Percentiles rank a stretch among this genome's conserved stretches.
These are phyloP conservation scores for Oscheius sp. DNA, from an alignment of 2,888 invertebrate species.

Conservation along the genomic window DNA sequence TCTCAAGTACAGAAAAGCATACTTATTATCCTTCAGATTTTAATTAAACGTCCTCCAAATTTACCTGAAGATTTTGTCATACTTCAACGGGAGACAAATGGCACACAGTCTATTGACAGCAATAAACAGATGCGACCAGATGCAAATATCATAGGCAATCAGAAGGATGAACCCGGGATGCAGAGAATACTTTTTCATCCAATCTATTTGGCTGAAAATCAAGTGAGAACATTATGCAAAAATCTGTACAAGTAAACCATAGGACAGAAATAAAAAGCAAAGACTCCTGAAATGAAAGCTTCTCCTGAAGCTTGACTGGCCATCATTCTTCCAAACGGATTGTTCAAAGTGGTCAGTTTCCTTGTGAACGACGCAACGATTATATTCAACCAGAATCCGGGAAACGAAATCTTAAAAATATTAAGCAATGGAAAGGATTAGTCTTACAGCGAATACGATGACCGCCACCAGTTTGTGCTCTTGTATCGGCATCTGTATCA, in stretches of 20 bases:
- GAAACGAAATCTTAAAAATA: slow-evolving; percentile 9
- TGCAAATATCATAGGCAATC: slow-evolving; percentile 21
- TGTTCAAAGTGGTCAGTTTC: slow-evolving; percentile 1
- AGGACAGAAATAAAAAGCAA: slow-evolving; percentile 29
- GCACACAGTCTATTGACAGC: slow-evolving; percentile 6
- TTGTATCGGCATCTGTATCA: not conserved
- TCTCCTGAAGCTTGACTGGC: slow-evolving; percentile 22
- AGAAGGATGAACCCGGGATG: slow-evolving; percentile 2
- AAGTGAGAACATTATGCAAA: not conserved
- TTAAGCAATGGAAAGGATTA: no score
- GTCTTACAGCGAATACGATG: not conserved
- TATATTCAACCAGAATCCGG: not conserved
- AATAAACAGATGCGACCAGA: slow-evolving; percentile 12
- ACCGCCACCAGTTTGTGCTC: not conserved
- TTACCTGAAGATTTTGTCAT: slow-evolving; percentile 7
- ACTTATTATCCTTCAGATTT: not conserved
- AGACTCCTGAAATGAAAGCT: slow-evolving; percentile 16
- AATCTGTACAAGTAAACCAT: slow-evolving; percentile 28
- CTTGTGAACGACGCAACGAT: slow-evolving; percentile 4
- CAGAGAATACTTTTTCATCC: not conserved
- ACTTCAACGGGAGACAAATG: slow-evolving; percentile 25
- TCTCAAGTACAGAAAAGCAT: not conserved
- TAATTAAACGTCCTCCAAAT: not conserved
- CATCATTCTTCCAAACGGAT: slow-evolving; percentile 23
- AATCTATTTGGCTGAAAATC: not conserved